phyloP scores from a whole-genome alignment of 2,797 vertebrate genomes.

The Lagorchestes hirsutus region DNA sequence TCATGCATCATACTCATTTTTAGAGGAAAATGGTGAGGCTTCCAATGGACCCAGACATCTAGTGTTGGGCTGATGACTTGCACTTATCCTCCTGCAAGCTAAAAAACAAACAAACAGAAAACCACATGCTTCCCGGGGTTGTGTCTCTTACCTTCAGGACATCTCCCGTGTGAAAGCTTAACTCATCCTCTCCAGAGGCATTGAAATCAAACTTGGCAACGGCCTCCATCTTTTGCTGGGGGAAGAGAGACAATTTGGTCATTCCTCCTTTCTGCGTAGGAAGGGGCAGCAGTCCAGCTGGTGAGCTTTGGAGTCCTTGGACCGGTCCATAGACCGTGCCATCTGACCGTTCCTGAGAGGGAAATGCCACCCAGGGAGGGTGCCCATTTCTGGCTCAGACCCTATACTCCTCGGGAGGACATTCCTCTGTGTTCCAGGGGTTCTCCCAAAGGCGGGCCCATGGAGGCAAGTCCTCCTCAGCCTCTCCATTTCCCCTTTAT shows the following conservation, averaged over 20 bases:
- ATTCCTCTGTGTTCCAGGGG: background rate
- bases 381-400: conserved; percentile 13
- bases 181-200: conserved; percentile 91
- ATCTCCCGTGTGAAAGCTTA: conserved; percentile 94
- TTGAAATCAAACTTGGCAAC: conserved; percentile 92
- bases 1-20: background rate
- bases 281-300: background rate
- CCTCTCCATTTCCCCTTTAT: conserved; percentile 24
- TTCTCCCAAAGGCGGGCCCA: background rate
- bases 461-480: background rate
- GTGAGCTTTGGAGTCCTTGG: background rate
- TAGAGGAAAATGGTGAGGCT: background rate
- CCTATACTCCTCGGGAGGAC: background rate
- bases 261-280: conserved; percentile 46
- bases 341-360: background rate
- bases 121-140: background rate
- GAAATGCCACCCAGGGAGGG: background rate
- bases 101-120: background rate
- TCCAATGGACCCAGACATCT: background rate
- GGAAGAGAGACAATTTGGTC: conserved; percentile 73
- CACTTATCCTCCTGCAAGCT: background rate
- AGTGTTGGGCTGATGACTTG: background rate
- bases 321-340: background rate
- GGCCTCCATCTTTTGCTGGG: conserved; percentile 91
- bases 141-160: conserved; percentile 91